Evolutionary conservation across 2,113 vertebrate species (phyloP), one percentile per base, ranked within the genome.

Genomic region (Planiliza haematocheilus): DNA sequence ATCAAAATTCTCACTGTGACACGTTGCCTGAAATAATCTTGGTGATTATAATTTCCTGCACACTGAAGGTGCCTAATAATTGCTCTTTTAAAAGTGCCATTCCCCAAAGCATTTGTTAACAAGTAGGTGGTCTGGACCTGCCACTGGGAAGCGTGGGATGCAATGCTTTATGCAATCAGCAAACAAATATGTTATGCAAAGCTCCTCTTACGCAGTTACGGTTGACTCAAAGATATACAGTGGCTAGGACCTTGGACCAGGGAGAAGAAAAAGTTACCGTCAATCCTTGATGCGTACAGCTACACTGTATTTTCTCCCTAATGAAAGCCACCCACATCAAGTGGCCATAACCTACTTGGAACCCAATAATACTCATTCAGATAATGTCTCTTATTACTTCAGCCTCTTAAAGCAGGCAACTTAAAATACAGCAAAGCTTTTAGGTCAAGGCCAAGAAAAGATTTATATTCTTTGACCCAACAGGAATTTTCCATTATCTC

Each of bases 181-280:
- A 84, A 89, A 86, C 71, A 86, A 86, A 79, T 69, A 76, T 65
- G 49, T 79, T 78, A 74, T 82, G 83, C 84, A 83, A 79, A 88
- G 86, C 75, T 70, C 69, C 80, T 86, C 68, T 83, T 78, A 82
- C 83, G 46, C 80, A 83, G 82, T 77, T 69, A 60, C 55, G 38
- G 69, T 68, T 10, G 65, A 75, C 62, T 57, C 42, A 36, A 84
- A 84, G 79, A 74, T 72, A 52, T 61, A 55, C 49, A 37, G 43
- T 20, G 62, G 53, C 70, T 48, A 67, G 68, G 69, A 79, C 84
- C 77, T 80, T 87, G 71, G 74, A 75, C 69, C 4, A 12, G 16
- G 36, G 60, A 1, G 1, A 73, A 62, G 74, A 50, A 81, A 53
- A 37, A 48, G 68, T 81, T 77, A 65, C 63, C 14, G 7, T 56